Percentiles rank a stretch among this genome's conserved stretches.
Evolutionary conservation across 2,888 invertebrate species (phyloP).

Genomic region (Listrodromus nycthemerus): DNA sequence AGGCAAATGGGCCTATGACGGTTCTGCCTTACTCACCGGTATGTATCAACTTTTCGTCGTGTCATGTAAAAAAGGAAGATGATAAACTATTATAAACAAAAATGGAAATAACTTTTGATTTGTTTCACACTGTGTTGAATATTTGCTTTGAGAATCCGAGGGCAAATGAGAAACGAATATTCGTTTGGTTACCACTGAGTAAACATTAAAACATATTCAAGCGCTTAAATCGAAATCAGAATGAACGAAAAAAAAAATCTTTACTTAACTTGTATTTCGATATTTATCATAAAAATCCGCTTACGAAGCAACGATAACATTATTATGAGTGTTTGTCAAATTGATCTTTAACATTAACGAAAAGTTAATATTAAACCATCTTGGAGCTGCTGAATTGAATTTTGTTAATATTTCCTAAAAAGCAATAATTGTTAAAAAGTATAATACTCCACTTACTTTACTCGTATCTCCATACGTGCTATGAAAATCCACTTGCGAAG

Average conservation of each 20-base stretch:
- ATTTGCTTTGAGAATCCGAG: not conserved
- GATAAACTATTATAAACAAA: not conserved
- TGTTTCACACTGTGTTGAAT: no score
- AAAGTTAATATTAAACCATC: not conserved
- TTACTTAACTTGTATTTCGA: not conserved
- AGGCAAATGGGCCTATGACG: slow-evolving; percentile 97
- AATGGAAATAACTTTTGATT: not conserved
- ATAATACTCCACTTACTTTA: not conserved
- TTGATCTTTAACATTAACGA: not conserved
- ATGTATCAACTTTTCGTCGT: slow-evolving; percentile 57
- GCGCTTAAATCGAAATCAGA: no score
- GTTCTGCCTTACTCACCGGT: slow-evolving; percentile 96
- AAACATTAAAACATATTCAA: not conserved
- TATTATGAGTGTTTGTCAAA: not conserved
- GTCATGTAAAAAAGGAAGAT: not conserved
- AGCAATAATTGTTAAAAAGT: no score
- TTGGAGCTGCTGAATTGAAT: no score
- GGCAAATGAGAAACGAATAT: not conserved
- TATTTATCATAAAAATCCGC: not conserved
- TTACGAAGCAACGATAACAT: not conserved
- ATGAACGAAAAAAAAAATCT: not conserved
- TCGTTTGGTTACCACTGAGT: not conserved
- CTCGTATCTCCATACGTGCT: not conserved
- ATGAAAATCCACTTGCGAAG: not conserved
- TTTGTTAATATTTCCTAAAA: no score